Percentiles rank a stretch among this genome's conserved stretches.
Evolutionary conservation across 2,888 invertebrate species (phyloP).

Genomic region (Perdita meconis): DNA sequence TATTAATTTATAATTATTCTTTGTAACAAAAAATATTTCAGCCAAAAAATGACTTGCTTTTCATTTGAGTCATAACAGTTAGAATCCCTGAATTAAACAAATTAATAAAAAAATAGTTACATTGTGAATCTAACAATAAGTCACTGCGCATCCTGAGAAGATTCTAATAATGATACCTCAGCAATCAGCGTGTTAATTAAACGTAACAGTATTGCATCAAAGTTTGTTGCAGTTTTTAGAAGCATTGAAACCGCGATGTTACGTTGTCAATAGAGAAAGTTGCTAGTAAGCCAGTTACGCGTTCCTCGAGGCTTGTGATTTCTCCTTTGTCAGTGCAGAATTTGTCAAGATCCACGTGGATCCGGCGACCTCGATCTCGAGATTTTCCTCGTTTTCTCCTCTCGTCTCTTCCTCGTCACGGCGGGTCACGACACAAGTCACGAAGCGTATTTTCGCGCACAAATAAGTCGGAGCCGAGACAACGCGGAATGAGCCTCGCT

Average conservation of each 20-base stretch:
- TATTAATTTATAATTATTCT: too few relatives aligned
- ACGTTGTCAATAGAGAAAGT: constrained; percentile 14
- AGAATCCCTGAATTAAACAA: too few relatives aligned
- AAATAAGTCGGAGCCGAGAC: constrained; percentile 30
- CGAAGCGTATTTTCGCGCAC: constrained; percentile 35
- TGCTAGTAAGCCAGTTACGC: not conserved
- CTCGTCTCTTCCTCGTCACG: not conserved
- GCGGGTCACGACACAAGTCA: constrained; percentile 28
- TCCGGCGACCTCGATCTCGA: constrained; percentile 38
- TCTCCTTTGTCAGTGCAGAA: constrained; percentile 26
- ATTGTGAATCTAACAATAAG: too few relatives aligned
- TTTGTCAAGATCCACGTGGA: constrained; percentile 21
- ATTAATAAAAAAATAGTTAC: too few relatives aligned
- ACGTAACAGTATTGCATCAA: too few relatives aligned
- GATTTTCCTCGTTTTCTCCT: constrained; percentile 37
- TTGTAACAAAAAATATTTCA: too few relatives aligned
- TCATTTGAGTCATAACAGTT: too few relatives aligned
- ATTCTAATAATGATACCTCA: too few relatives aligned
- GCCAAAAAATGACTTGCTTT: too few relatives aligned
- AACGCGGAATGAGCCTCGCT: not conserved
- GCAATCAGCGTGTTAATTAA: too few relatives aligned
- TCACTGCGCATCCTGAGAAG: too few relatives aligned
- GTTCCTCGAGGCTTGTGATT: constrained; percentile 4
- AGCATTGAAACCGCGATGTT: not conserved
- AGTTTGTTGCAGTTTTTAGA: too few relatives aligned